These are phyloP conservation scores for Balearica regulorum DNA, from an alignment of 2,797 vertebrate species.

Conservation along the genomic window DNA sequence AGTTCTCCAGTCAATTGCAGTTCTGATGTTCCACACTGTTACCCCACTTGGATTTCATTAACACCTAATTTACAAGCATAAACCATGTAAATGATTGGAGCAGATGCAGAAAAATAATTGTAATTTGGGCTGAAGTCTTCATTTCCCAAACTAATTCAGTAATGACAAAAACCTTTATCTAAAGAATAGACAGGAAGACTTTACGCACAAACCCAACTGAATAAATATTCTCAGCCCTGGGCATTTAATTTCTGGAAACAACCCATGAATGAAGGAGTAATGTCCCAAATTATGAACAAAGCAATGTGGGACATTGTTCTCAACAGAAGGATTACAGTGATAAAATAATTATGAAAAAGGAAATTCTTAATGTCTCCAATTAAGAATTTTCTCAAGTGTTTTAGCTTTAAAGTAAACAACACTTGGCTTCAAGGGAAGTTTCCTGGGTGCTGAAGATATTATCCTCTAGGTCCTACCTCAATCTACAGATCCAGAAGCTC, in stretches of 20 bases:
- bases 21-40: slow-evolving; percentile 67
- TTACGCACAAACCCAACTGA: not conserved
- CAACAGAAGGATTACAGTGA: not conserved
- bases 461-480: not conserved
- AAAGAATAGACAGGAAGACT: not conserved
- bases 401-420: not conserved
- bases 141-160: slow-evolving; percentile 43
- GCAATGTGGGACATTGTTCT: not conserved
- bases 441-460: not conserved
- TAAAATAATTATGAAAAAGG: not conserved
- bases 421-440: not conserved
- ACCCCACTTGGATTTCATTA: slow-evolving; percentile 71
- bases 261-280: not conserved
- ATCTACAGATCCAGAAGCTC: not conserved
- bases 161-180: slow-evolving; percentile 48
- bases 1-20: slow-evolving; percentile 50
- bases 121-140: slow-evolving; percentile 67
- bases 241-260: not conserved
- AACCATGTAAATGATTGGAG: slow-evolving; percentile 63
- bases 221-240: not conserved
- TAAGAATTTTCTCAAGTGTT: not conserved
- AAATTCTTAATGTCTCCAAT: not conserved
- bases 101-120: slow-evolving; percentile 70
- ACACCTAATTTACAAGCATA: slow-evolving; percentile 69
- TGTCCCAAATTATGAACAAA: not conserved